These are phyloP conservation scores for Erethizon dorsatum DNA, from an alignment of 2,797 vertebrate genomes.

Conservation along the genomic window DNA sequence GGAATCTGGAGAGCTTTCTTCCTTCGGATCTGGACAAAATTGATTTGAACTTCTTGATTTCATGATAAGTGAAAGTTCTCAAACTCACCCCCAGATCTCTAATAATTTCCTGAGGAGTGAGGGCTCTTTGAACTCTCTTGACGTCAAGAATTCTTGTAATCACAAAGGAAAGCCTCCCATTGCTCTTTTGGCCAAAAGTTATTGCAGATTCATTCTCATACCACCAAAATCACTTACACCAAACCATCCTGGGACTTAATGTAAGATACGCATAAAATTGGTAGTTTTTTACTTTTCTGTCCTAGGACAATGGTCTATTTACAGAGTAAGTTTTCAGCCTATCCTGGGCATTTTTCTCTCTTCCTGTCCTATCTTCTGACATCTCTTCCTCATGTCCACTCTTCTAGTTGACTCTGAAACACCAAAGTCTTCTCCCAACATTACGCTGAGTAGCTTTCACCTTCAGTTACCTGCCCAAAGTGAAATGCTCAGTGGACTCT, in stretches of 20 bases:
- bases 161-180: neutral
- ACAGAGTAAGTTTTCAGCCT: neutral
- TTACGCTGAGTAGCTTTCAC: neutral
- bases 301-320: neutral
- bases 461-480: neutral
- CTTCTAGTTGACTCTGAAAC: neutral
- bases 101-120: neutral
- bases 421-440: neutral
- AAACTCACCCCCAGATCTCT: neutral
- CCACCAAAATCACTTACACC: neutral
- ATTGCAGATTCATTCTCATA: neutral
- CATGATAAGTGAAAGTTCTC: neutral
- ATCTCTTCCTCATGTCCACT: neutral
- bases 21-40: slow-evolving; percentile 2
- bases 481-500: neutral
- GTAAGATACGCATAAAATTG: neutral
- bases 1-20: neutral
- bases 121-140: neutral
- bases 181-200: neutral
- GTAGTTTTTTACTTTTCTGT: neutral
- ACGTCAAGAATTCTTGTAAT: neutral
- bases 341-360: neutral
- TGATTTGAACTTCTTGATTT: neutral
- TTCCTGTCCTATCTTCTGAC: neutral
- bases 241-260: neutral